A percentile compares a stretch with the other conserved stretches of the same genome.
Evolutionary conservation across 1,140 invertebrate genomes (phyloP).

Genomic region (Epicauta chinensis): DNA sequence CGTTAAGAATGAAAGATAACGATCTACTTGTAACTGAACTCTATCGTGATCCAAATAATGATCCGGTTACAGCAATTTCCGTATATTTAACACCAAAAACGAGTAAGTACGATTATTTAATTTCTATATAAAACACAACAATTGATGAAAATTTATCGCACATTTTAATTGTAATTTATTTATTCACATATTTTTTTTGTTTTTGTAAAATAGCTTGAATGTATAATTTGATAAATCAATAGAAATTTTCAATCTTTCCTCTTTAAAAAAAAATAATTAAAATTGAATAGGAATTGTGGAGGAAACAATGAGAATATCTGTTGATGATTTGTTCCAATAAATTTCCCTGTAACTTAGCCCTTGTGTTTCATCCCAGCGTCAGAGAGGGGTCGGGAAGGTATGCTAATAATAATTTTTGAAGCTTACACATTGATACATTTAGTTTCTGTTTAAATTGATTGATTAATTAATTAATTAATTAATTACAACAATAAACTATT

Average conservation of each 20-base stretch:
- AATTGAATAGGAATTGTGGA: neutral
- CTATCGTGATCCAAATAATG: slow-evolving; percentile 89
- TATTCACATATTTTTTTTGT: neutral
- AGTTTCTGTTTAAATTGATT: slow-evolving; percentile 1
- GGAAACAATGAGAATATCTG: neutral
- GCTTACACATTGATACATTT: slow-evolving; percentile 25
- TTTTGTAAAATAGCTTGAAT: slow-evolving; percentile 12
- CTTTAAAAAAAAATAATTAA: neutral
- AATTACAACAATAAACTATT: neutral
- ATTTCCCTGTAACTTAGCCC: slow-evolving; percentile 34
- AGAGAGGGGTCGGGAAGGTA: slow-evolving; percentile 51
- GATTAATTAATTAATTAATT: no score
- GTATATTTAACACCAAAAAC: slow-evolving; percentile 98
- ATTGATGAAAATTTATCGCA: no score
- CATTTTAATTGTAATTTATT: slow-evolving; percentile 9
- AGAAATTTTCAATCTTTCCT: neutral
- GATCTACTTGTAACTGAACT: slow-evolving; percentile 95
- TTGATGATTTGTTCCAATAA: slow-evolving; percentile 11
- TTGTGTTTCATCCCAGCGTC: slow-evolving; percentile 50
- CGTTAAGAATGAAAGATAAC: slow-evolving; percentile 97
- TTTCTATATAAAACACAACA: no score
- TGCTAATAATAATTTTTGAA: slow-evolving; percentile 30
- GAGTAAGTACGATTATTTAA: slow-evolving; percentile 56
- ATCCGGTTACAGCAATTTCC: slow-evolving; percentile 96
- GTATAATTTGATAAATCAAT: neutral